phyloP scores from a whole-genome alignment of 1,140 invertebrate genomes.

The Drosophila nebulosa region DNA sequence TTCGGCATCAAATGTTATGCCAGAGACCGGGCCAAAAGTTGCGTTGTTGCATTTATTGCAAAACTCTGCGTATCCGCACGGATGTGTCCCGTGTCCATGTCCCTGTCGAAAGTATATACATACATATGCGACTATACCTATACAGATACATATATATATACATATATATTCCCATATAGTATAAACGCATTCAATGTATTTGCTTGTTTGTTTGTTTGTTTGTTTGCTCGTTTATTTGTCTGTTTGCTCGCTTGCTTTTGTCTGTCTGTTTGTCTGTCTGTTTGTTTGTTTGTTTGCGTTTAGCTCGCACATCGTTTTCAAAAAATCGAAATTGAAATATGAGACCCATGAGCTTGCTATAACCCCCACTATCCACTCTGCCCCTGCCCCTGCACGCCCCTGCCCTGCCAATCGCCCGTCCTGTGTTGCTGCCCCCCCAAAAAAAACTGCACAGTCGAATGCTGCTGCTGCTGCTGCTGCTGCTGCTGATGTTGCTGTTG shows the following conservation, averaged over 20 bases:
- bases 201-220: conserved; percentile 65
- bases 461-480: conserved; percentile 22
- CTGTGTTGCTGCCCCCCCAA: not conserved
- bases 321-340: conserved; percentile 78
- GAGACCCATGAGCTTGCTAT: conserved; percentile 38
- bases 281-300: conserved; percentile 54
- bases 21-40: conserved; percentile 57
- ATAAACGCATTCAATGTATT: conserved; percentile 53
- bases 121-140: conserved; percentile 12
- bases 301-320: conserved; percentile 70
- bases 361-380: not conserved
- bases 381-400: not conserved
- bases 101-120: conserved; percentile 39
- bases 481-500: conserved; percentile 23
- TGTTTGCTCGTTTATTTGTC: conserved; percentile 30
- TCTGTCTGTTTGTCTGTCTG: conserved; percentile 21
- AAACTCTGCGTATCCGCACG: conserved; percentile 26
- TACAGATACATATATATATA: conserved; percentile 27
- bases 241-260: conserved; percentile 16
- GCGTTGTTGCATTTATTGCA: conserved; percentile 65
- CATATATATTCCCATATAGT: conserved; percentile 26
- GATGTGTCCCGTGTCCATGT: conserved; percentile 45
- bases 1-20: conserved; percentile 42
- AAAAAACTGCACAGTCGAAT: too few relatives aligned
- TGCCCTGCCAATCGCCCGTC: too few relatives aligned